phyloP scores from a whole-genome alignment of 1,140 invertebrate genomes.

The Brachionus paranguensis region DNA sequence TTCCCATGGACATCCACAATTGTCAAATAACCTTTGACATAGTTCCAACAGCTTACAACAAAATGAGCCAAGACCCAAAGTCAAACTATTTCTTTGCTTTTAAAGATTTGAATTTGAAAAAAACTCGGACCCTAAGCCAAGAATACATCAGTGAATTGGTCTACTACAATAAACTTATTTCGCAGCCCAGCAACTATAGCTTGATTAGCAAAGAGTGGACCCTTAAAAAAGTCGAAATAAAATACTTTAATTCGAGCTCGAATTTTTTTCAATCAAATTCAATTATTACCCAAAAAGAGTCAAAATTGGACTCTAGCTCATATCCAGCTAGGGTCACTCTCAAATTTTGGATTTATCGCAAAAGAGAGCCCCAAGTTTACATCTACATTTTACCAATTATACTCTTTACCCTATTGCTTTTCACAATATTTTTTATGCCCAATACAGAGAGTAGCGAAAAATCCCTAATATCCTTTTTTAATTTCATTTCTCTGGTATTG shows the following conservation, averaged over 20 bases:
- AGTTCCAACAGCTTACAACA: not conserved
- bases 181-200: not conserved
- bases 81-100: not conserved
- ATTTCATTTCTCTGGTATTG: not conserved
- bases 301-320: not conserved
- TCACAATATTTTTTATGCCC: slow-evolving; percentile 37
- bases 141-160: not conserved
- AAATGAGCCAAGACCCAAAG: not conserved
- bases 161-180: not conserved
- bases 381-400: slow-evolving; percentile 19
- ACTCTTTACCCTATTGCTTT: slow-evolving; percentile 7
- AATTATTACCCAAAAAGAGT: not conserved
- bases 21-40: slow-evolving; percentile 1
- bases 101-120: not conserved
- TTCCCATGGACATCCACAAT: slow-evolving; percentile 24
- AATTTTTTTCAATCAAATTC: not conserved
- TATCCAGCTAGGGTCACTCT: not conserved
- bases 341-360: slow-evolving; percentile 32
- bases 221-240: slow-evolving; percentile 23
- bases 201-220: slow-evolving; percentile 6
- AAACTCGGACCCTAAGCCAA: not conserved
- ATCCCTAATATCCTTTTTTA: slow-evolving; percentile 22
- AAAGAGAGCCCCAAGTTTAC: slow-evolving; percentile 31
- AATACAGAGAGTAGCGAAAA: slow-evolving; percentile 2
- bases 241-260: not conserved